These are phyloP conservation scores for Pyralis farinalis DNA, from an alignment of 2,888 invertebrate species.

Conservation along the genomic window DNA sequence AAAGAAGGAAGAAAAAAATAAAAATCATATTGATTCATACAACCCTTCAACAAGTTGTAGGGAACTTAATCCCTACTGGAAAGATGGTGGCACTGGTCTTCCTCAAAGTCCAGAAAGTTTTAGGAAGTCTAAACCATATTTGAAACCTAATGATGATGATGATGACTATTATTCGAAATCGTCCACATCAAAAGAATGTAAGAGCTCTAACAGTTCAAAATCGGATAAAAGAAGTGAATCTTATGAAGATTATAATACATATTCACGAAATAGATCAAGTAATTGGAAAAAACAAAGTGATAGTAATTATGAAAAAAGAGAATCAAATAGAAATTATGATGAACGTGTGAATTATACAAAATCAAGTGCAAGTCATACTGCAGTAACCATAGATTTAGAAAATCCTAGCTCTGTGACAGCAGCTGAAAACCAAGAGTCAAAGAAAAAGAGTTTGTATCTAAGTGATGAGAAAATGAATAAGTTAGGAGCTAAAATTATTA, in stretches of 20 bases:
- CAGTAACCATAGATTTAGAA: background rate
- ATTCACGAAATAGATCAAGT: conserved; percentile 21
- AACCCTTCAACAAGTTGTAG: conserved; percentile 86
- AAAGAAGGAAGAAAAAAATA: conserved; percentile 71
- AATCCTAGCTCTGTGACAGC: background rate
- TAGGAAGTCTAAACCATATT: conserved; percentile 51
- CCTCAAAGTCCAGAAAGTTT: conserved; percentile 77
- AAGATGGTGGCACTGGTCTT: conserved; percentile 91
- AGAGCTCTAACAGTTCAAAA: background rate
- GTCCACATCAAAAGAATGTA: conserved; percentile 13
- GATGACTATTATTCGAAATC: conserved; percentile 45
- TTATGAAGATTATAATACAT: conserved; percentile 13
- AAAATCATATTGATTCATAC: conserved; percentile 80
- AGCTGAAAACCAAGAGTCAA: conserved; percentile 16
- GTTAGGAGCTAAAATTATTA: conserved; percentile 93
- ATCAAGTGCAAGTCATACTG: background rate
- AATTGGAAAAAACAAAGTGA: conserved; percentile 41
- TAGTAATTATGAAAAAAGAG: conserved; percentile 8
- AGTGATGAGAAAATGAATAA: conserved; percentile 94
- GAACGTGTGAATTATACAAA: background rate
- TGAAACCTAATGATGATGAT: conserved; percentile 58
- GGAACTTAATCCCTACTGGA: conserved; percentile 97
- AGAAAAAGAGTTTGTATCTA: conserved; percentile 56
- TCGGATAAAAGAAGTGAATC: conserved; percentile 10
- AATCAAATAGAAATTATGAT: background rate